Evolutionary conservation across 2,113 vertebrate species (phyloP).

Genomic region (Microtus pennsylvanicus): DNA sequence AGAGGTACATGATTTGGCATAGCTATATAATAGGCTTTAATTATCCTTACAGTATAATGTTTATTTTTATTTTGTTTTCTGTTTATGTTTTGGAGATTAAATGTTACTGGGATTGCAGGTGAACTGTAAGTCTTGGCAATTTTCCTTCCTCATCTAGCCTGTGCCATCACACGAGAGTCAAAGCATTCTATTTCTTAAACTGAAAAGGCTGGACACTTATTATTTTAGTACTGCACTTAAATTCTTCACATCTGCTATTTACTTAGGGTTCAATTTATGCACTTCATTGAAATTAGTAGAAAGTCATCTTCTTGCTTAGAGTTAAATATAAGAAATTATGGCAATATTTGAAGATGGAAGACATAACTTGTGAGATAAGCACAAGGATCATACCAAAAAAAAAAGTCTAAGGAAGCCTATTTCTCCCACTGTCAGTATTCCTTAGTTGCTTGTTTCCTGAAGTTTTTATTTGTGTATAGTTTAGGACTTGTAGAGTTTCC

Average conservation of each 20-base stretch:
- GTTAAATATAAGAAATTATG: background rate
- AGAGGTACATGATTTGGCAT: too few relatives aligned
- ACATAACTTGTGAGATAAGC: background rate
- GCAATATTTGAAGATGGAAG: background rate
- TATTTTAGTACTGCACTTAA: background rate
- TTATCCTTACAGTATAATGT: too few relatives aligned
- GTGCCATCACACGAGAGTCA: background rate
- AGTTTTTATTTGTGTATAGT: too few relatives aligned
- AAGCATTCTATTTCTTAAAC: background rate
- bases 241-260: too few relatives aligned
- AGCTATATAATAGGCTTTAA: too few relatives aligned
- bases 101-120: too few relatives aligned
- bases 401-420: background rate
- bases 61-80: too few relatives aligned
- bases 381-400: background rate
- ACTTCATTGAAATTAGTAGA: background rate
- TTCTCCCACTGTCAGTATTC: background rate
- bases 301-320: background rate
- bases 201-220: background rate
- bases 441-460: too few relatives aligned
- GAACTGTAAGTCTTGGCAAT: too few relatives aligned
- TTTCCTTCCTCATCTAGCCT: background rate
- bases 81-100: too few relatives aligned
- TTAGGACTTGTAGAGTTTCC: background rate
- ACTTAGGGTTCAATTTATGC: background rate